These are phyloP conservation scores for Brachymystax lenok DNA, from an alignment of 2,797 vertebrate genomes.

Conservation along the genomic window DNA sequence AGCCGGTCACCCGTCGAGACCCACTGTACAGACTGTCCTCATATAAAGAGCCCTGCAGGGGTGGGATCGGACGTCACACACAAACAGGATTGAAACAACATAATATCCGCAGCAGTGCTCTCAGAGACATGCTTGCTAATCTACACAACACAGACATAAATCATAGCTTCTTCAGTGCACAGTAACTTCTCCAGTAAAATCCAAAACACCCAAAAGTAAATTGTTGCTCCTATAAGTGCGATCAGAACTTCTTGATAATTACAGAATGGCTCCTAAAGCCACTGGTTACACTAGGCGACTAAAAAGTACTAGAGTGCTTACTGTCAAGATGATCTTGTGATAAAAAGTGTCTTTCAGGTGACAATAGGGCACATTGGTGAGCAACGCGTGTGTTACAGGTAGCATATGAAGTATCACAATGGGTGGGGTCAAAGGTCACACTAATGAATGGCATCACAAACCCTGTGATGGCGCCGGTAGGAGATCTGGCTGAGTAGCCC, in stretches of 20 bases:
- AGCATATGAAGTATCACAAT: not conserved
- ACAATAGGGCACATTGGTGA: too few relatives aligned
- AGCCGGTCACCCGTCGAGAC: conserved; percentile 44
- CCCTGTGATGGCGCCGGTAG: conserved; percentile 56
- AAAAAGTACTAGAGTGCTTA: too few relatives aligned
- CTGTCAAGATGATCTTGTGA: not conserved
- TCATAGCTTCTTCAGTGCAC: not conserved
- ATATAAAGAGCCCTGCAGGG: conserved; percentile 63
- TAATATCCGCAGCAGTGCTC: not conserved
- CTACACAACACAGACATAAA: not conserved
- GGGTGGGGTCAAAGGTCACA: conserved; percentile 30
- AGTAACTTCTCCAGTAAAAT: not conserved
- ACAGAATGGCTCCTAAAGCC: not conserved
- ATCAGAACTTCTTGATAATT: not conserved
- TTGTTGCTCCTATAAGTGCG: not conserved
- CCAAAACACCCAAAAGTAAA: not conserved
- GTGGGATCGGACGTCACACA: not conserved
- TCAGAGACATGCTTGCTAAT: not conserved
- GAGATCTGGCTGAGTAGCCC: conserved; percentile 55
- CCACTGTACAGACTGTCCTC: conserved; percentile 64
- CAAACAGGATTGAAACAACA: conserved; percentile 1
- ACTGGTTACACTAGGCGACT: too few relatives aligned
- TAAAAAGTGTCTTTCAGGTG: not conserved
- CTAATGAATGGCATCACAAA: conserved; percentile 45
- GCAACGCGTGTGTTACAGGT: too few relatives aligned